phyloP scores from a whole-genome alignment of 2,888 invertebrate genomes.

The Chorisops tibialis region DNA sequence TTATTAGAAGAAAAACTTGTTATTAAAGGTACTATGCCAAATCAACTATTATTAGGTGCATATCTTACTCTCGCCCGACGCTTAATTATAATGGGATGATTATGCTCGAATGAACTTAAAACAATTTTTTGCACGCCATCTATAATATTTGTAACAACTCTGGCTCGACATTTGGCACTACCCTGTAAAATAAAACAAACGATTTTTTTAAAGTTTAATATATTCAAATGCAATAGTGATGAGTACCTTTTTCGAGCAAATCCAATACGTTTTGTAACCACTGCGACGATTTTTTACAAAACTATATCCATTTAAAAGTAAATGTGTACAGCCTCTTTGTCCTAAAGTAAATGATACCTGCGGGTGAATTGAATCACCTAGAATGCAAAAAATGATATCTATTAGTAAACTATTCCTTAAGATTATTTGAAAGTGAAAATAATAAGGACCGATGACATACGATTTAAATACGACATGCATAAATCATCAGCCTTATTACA shows the following conservation, averaged over 20 bases:
- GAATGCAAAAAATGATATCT: too few species aligned
- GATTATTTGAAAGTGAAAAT: too few species aligned
- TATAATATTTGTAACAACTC: constrained; percentile 49
- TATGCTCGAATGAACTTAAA: constrained; percentile 47
- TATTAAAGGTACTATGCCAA: too few species aligned
- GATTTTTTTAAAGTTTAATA: background rate
- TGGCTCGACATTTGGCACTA: constrained; percentile 50
- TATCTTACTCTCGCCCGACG: constrained; percentile 40
- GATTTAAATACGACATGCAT: too few species aligned
- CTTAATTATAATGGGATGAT: constrained; percentile 43
- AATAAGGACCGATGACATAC: too few species aligned
- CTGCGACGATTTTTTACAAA: constrained; percentile 50
- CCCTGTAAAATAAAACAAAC: constrained; percentile 40
- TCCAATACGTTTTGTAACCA: constrained; percentile 51
- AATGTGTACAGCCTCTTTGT: constrained; percentile 48
- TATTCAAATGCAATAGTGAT: too few species aligned
- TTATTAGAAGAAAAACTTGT: too few species aligned
- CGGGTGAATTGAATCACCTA: background rate
- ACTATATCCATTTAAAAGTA: constrained; percentile 46
- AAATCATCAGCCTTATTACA: too few species aligned
- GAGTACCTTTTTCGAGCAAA: constrained; percentile 50
- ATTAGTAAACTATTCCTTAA: too few species aligned
- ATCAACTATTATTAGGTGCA: too few species aligned
- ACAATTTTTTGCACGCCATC: constrained; percentile 50
- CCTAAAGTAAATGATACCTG: constrained; percentile 36